A percentile compares a stretch with the other conserved stretches of the same genome.
These are phyloP conservation scores for Papilio gigon DNA, from an alignment of 2,888 invertebrate species.

Conservation along the genomic window DNA sequence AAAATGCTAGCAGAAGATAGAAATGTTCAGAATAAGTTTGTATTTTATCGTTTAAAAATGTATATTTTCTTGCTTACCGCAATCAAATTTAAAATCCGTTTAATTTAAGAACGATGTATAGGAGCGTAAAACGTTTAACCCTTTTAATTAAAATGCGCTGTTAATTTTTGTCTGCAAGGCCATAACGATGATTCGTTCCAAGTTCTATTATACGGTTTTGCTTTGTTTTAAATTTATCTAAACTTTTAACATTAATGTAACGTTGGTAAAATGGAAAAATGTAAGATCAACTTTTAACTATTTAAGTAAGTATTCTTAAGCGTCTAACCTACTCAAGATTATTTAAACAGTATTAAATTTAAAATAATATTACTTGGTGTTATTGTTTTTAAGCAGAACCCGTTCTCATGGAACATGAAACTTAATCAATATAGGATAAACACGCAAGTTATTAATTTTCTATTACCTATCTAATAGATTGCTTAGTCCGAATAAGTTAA, in stretches of 20 bases:
- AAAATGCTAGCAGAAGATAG: no score
- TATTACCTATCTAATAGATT: not conserved
- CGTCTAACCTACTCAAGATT: not conserved
- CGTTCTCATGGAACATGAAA: not conserved
- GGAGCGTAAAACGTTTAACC: not conserved
- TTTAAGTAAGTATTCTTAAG: not conserved
- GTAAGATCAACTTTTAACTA: not conserved
- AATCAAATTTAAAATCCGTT: not conserved
- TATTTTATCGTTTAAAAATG: not conserved
- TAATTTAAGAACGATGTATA: not conserved
- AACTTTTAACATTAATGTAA: not conserved
- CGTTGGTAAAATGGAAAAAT: not conserved
- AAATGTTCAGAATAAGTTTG: no score
- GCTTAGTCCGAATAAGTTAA: not conserved
- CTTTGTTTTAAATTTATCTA: constrained; percentile 4
- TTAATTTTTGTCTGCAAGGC: constrained; percentile 12
- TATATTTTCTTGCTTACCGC: not conserved
- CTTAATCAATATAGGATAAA: constrained; percentile 1
- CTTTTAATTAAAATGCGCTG: constrained; percentile 17
- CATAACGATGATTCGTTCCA: constrained; percentile 3
- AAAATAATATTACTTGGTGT: no score
- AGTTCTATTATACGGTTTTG: not conserved
- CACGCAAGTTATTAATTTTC: constrained; percentile 9
- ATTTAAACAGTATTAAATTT: no score
- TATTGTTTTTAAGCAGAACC: no score